Conservation (phyloP, 2,797 vertebrate genomes). For the Spatula versicolor region DNA sequence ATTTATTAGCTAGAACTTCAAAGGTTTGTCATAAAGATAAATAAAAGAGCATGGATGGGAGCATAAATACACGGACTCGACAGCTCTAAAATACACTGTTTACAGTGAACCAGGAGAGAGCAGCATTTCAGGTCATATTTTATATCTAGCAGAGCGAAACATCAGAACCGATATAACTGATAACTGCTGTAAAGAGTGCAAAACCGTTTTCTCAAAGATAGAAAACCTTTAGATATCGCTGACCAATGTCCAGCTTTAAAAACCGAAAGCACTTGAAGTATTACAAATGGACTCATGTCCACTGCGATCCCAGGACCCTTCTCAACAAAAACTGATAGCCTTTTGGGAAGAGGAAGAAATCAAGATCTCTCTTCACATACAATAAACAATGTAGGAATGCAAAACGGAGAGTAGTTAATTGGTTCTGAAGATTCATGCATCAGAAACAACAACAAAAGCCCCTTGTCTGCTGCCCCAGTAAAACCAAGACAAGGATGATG, state of each 20-base stretch:
- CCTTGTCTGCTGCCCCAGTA: neutral
- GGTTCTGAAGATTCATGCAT: neutral
- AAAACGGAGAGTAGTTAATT: neutral
- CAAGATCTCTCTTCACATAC: neutral
- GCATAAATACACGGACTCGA: slow-evolving; percentile 65
- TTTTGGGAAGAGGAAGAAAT: neutral
- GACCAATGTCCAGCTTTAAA: slow-evolving; percentile 37
- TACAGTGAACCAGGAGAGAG: slow-evolving; percentile 66
- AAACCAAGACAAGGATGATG: neutral
- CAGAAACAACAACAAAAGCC: neutral
- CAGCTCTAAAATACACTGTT: slow-evolving; percentile 77
- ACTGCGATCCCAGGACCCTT: neutral
- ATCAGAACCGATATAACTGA: slow-evolving; percentile 69
- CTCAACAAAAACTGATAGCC: neutral
- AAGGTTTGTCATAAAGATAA: slow-evolving; percentile 73
- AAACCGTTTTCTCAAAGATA: slow-evolving; percentile 57
- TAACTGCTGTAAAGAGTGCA: slow-evolving; percentile 63
- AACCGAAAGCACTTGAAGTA: slow-evolving; percentile 6
- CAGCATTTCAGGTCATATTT: slow-evolving; percentile 71
- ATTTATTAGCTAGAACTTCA: slow-evolving; percentile 77
- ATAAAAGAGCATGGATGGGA: slow-evolving; percentile 69
- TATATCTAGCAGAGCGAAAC: slow-evolving; percentile 57
- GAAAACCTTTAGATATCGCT: slow-evolving; percentile 42
- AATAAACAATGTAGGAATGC: neutral
- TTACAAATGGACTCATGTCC: neutral